A percentile compares a stretch with the other conserved stretches of the same genome.
Conservation (phyloP, 2,113 vertebrate species). For the Lepus europaeus region DNA sequence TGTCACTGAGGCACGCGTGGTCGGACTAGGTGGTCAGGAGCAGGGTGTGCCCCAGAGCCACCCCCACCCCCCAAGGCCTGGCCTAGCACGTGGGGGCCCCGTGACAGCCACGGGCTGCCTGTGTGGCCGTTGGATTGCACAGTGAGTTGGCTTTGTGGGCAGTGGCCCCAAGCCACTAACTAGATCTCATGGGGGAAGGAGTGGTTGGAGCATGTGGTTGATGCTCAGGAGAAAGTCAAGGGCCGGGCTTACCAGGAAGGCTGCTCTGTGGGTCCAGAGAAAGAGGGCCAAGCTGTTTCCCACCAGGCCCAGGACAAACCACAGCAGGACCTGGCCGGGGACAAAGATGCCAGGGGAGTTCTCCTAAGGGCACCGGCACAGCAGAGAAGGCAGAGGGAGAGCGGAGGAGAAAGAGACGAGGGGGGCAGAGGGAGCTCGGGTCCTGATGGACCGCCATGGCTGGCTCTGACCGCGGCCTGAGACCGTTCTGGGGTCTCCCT, state of each 20-base stretch:
- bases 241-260: constrained; percentile 89
- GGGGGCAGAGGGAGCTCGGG: not conserved
- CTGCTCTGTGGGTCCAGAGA: constrained; percentile 87
- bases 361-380: too few relatives aligned
- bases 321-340: constrained; percentile 82
- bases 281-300: constrained; percentile 86
- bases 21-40: not conserved
- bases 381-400: not conserved
- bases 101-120: constrained; percentile 84
- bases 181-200: constrained; percentile 74
- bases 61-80: constrained; percentile 55
- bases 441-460: not conserved
- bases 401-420: not conserved
- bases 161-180: not conserved
- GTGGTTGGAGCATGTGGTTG: constrained; percentile 81
- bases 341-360: not conserved
- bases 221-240: constrained; percentile 87
- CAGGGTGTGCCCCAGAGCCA: not conserved
- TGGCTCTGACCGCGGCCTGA: not conserved
- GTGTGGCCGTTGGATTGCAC: constrained; percentile 86
- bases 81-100: constrained; percentile 72
- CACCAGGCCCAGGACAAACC: constrained; percentile 87
- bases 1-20: constrained; percentile 82
- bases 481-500: not conserved
- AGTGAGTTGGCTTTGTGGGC: constrained; percentile 85